Evolutionary conservation across 2,113 vertebrate species (phyloP).

Genomic region (Okapia johnstoni): DNA sequence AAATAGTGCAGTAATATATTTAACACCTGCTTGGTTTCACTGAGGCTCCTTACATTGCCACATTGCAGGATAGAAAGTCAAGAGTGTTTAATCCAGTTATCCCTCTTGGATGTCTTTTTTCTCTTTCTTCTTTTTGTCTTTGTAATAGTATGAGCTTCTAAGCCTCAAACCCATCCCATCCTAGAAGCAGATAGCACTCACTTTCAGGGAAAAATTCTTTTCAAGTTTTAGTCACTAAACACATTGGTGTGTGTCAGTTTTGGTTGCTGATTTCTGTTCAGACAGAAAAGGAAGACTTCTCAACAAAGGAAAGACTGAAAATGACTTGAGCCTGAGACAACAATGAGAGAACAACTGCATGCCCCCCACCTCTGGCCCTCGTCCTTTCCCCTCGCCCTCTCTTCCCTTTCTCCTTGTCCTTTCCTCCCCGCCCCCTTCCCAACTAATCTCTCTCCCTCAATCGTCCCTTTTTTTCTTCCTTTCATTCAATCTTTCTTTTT

Average conservation of each 20-base stretch:
- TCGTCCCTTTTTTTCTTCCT: neutral
- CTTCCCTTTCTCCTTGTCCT: neutral
- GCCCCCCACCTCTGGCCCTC: neutral
- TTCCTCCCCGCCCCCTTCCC: rapidly evolving
- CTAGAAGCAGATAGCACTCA: neutral
- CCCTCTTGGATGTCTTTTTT: neutral
- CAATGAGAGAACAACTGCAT: neutral
- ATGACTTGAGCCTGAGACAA: neutral
- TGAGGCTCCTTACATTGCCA: neutral
- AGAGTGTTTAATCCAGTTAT: neutral
- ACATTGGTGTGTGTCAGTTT: neutral
- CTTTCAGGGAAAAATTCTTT: neutral
- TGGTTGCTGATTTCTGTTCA: neutral
- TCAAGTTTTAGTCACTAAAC: neutral
- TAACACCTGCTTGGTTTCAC: neutral
- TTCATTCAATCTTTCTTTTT: neutral
- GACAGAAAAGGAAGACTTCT: neutral
- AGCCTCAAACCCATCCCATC: neutral
- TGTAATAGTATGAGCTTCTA: neutral
- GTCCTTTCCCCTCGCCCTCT: neutral
- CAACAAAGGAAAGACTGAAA: neutral
- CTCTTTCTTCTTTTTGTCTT: neutral
- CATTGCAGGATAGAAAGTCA: neutral
- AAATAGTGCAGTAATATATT: neutral
- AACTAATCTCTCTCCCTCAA: neutral